phyloP scores from a whole-genome alignment of 2,888 invertebrate species.

The Aproaerema taeniolella region DNA sequence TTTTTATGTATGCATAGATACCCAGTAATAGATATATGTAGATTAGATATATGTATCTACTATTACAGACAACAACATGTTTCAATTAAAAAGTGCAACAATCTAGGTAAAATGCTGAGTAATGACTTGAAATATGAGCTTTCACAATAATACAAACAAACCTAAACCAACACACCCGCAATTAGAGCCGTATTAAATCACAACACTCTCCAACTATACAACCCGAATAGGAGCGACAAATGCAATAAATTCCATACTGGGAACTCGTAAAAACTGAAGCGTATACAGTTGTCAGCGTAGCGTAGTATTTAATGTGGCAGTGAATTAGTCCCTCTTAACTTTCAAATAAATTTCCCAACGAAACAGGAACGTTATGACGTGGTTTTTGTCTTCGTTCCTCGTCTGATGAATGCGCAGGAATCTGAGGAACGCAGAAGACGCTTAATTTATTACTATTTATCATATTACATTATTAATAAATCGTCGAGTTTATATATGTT shows the following conservation, averaged over 20 bases:
- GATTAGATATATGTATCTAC: too few species aligned
- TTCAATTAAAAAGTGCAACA: too few species aligned
- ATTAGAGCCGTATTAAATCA: too few species aligned
- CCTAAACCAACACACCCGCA: too few species aligned
- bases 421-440: slow-evolving; percentile 20
- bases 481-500: too few species aligned
- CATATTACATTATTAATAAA: slow-evolving; percentile 44
- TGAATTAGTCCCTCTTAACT: slow-evolving; percentile 56
- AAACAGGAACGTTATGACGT: slow-evolving; percentile 29
- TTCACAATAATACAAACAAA: too few species aligned
- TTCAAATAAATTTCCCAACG: slow-evolving; percentile 52
- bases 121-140: too few species aligned
- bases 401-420: slow-evolving; percentile 31
- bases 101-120: too few species aligned
- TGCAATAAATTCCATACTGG: slow-evolving; percentile 55
- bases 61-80: too few species aligned
- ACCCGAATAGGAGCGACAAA: slow-evolving; percentile 53
- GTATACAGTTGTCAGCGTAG: slow-evolving; percentile 53
- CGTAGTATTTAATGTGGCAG: slow-evolving; percentile 48
- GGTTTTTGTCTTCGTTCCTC: slow-evolving; percentile 31
- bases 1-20: too few species aligned
- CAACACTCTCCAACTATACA: too few species aligned
- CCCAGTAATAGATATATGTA: too few species aligned
- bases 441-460: slow-evolving; percentile 49
- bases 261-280: slow-evolving; percentile 59